Base-by-base conservation (phyloP, 2,113 vertebrate species). In the Panthera uncia region DNA sequence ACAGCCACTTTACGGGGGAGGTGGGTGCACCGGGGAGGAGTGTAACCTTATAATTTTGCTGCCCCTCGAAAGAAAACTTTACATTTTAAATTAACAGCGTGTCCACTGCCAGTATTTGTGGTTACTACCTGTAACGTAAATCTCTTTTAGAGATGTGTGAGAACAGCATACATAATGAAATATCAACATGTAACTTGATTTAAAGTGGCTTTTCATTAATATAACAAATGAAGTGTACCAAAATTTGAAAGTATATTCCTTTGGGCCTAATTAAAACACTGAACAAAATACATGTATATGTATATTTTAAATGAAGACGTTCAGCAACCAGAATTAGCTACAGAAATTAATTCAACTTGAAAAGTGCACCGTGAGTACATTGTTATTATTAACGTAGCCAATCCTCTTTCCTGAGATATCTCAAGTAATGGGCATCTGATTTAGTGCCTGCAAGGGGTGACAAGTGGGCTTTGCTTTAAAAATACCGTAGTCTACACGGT, bases 191-290 rank as follows among this genome's bases (percentile, higher is more conserved):
- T 89, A 95, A 52, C 94, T 89, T 98, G 98, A 98, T 98, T 98
- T 97, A 98, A 91, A 89, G 92, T 14, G 68, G 95, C 96, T 97
- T 97, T 96, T 98, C 96, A 94, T 98, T 97, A 98, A 97, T 97
- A 91, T 97, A 97, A 98, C 97, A 97, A 98, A 98, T 88, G 90
- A 96, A 98, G 96, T 98, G 90, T 71, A 96, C 97, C 97, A 73
- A 98, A 96, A 94, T 94, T 95, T 85, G 71, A 65, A 98, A 98
- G 97, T 96, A 86, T 81, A 94, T 96, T 97, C 97, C 97, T 97
- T 81, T 52, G 98, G 97, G 97, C 90, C 97, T 98, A 96, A 98
- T 98, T 98, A 98, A 98, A 97, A 97, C 69, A 61, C 95, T n/a
- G 66, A 96, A 91, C 94, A 93, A 95, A 97, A 98, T 96, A 86